Evolutionary conservation across 2,797 vertebrate genomes (phyloP), one percentile per base, ranked within the genome.

Genomic region (Podarcis siculus): DNA sequence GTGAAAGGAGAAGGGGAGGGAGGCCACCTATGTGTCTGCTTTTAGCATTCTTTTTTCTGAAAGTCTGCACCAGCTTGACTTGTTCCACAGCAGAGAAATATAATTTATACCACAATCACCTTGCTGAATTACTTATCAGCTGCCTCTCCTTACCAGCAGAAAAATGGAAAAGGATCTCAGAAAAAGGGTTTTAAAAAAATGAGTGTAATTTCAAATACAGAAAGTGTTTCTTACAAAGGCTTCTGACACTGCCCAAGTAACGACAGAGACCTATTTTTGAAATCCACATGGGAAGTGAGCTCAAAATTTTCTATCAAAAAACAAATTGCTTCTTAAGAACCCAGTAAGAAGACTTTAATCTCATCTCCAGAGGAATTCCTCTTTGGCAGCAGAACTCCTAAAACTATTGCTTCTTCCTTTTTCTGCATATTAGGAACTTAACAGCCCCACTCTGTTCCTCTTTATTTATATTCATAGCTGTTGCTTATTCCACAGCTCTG

Each of bases 221-320:
- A 42, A 85, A 81, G 35, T 58, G 25, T 76, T 81, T 87, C 61
- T 58, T 69, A 81, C 39, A 87, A 90, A 87, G 82, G 86, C n/a
- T 71, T 85, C 82, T 61, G 30, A 85, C 78, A 82, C 67, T 81
- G 73, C 72, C 78, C 64, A 81, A 77, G 72, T 80, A 82, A 82
- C 81, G 86, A 87, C 27, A 85, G 86, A 85, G 79, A 82, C 82
- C 86, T 82, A 85, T 88, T 87, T 88, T 85, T 84, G 73, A 90
- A 88, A 90, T 85, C 79, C 79, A 78, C 83, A 25, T 66, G 78
- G 86, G 61, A 82, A 72, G 73, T 81, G 66, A 90, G 73, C 30
- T 27, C 83, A 88, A 78, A 82, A 87, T 78, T 77, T 81, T 86
- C 86, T 82, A 87, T 87, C 89, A 90, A 87, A 90, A 87, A 84